Percentiles rank a stretch among this genome's conserved stretches.
Conservation (phyloP, 2,797 vertebrate species). For the Tokudaia tokunoshimensis region DNA sequence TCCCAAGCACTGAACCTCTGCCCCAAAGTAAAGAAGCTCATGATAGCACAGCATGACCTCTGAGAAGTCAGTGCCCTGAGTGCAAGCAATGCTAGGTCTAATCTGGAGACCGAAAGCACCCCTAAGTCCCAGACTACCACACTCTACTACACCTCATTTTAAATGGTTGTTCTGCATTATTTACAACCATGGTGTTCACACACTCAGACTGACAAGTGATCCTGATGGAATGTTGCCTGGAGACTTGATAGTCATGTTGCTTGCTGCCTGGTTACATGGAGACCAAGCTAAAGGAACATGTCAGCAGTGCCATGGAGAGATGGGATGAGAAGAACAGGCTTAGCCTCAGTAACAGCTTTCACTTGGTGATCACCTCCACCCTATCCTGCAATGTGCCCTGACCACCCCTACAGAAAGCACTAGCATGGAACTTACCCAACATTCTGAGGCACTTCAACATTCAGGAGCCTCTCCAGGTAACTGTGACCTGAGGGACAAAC, state of each 20-base stretch:
- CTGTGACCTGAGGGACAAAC: constrained; percentile 85
- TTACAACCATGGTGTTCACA: neutral
- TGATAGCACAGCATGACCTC: neutral
- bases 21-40: neutral
- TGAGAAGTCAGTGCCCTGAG: neutral
- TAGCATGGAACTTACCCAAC: constrained; percentile 83
- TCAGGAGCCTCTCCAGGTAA: constrained; percentile 86
- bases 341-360: neutral
- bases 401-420: neutral
- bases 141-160: neutral
- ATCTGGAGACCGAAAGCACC: neutral
- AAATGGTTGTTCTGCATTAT: neutral
- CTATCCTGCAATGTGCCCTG: neutral
- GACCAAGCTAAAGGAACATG: neutral
- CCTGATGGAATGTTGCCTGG: neutral
- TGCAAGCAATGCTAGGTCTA: neutral
- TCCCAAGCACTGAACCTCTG: neutral
- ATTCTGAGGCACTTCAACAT: constrained; percentile 83
- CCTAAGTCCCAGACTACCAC: accelerated
- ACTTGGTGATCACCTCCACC: too few species aligned
- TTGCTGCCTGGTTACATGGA: neutral
- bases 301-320: neutral
- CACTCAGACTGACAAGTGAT: neutral
- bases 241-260: too few species aligned
- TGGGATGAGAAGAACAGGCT: neutral